Percentiles rank a stretch among this genome's conserved stretches.
phyloP scores from a whole-genome alignment of 1,140 invertebrate species.

The Aphelenchoides besseyi region DNA sequence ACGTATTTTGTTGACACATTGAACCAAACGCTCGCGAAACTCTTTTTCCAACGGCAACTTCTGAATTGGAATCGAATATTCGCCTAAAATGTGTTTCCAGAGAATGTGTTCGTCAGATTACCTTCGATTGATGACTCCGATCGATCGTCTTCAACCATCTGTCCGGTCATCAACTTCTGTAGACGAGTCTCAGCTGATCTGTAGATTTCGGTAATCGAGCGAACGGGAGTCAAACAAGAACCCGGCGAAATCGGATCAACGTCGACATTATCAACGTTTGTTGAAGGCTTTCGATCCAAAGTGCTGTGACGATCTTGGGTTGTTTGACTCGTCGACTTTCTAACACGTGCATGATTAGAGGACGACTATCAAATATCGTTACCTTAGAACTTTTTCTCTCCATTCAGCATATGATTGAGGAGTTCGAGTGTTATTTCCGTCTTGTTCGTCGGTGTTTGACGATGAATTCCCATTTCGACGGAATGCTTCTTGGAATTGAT shows the following conservation, averaged over 20 bases:
- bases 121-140: constrained; percentile 29
- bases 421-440: constrained; percentile 19
- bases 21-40: constrained; percentile 19
- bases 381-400: constrained; percentile 40
- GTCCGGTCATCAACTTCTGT: constrained; percentile 38
- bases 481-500: constrained; percentile 25
- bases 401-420: constrained; percentile 43
- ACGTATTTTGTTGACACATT: constrained; percentile 39
- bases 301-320: not conserved
- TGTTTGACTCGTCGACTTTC: not conserved
- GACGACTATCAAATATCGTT: no score
- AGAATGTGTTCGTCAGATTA: no score
- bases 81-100: no score
- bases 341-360: no score
- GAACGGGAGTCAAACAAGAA: constrained; percentile 37
- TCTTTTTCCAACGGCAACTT: constrained; percentile 24
- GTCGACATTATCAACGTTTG: constrained; percentile 2
- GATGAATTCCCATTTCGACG: constrained; percentile 21
- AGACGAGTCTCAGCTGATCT: constrained; percentile 47
- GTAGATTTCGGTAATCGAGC: constrained; percentile 52
- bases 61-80: constrained; percentile 44
- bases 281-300: constrained; percentile 10
- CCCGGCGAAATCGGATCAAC: no score
- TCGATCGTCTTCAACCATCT: constrained; percentile 11
- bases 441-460: constrained; percentile 22